A percentile compares a stretch with the other conserved stretches of the same genome.
These are phyloP conservation scores for Alexandromys fortis DNA, from an alignment of 2,113 vertebrate genomes.

Conservation along the genomic window DNA sequence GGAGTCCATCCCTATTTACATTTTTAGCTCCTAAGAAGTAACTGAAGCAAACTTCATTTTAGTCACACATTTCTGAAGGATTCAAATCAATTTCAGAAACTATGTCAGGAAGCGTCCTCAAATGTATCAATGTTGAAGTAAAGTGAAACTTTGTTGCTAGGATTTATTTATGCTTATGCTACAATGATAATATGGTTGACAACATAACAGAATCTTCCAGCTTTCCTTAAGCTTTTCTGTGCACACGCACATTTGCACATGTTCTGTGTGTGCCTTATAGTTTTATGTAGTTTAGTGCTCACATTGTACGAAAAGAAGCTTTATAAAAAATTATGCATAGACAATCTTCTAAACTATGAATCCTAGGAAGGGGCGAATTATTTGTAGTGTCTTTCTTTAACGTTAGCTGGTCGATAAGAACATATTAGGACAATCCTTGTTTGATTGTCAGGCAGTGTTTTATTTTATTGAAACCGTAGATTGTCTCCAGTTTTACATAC, in stretches of 20 bases:
- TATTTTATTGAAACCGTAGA: constrained; percentile 4
- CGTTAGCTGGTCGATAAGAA: not conserved
- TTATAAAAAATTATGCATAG: constrained; percentile 31
- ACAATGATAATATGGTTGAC: not conserved
- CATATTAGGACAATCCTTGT: not conserved
- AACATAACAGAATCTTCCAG: not conserved
- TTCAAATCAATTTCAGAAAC: constrained; percentile 9
- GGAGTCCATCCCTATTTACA: not conserved
- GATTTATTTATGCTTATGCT: constrained; percentile 3
- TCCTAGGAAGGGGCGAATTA: not conserved
- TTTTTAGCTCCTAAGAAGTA: constrained; percentile 38
- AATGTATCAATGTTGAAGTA: constrained; percentile 7
- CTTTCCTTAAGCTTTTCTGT: constrained; percentile 8
- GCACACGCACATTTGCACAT: not conserved
- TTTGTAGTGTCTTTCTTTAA: constrained; percentile 37
- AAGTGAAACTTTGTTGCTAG: not conserved
- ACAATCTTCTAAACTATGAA: not conserved
- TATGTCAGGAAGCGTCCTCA: constrained; percentile 24
- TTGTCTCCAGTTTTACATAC: not conserved
- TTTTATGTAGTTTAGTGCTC: constrained; percentile 33
- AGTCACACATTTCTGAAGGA: constrained; percentile 6
- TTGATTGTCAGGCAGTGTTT: not conserved
- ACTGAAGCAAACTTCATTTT: not conserved
- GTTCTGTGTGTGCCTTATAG: not conserved
- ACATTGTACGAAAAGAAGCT: not conserved